A percentile compares a stretch with the other conserved stretches of the same genome.
Evolutionary conservation across 2,113 vertebrate species (phyloP).

Genomic region (Ictalurus furcatus): DNA sequence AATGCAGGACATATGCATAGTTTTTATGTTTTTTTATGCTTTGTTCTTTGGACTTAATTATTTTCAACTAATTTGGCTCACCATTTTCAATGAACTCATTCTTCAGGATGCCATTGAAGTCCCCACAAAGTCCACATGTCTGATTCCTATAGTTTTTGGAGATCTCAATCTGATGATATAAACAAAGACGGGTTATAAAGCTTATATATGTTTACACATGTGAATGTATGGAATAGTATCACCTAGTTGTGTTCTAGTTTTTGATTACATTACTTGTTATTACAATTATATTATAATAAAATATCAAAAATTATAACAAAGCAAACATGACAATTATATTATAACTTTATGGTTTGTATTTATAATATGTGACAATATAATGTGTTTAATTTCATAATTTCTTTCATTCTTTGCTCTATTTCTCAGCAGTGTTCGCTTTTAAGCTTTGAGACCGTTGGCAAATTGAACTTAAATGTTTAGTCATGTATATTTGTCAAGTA

Average conservation of each 20-base stretch:
- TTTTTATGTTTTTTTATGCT: background rate
- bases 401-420: too few species aligned
- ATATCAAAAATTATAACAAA: background rate
- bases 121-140: conserved; percentile 76
- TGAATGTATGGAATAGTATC: background rate
- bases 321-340: too few species aligned
- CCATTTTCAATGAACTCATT: conserved; percentile 61
- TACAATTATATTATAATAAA: background rate
- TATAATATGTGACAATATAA: background rate
- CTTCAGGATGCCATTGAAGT: conserved; percentile 65
- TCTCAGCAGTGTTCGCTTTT: background rate
- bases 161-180: conserved; percentile 69
- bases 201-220: background rate
- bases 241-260: background rate
- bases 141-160: conserved; percentile 64
- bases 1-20: background rate
- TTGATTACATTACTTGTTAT: background rate
- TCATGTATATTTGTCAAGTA: background rate
- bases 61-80: conserved; percentile 34
- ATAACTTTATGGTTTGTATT: background rate
- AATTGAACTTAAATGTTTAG: background rate
- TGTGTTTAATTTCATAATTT: background rate
- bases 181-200: background rate
- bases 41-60: background rate
- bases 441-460: background rate